Percentiles rank a stretch among this genome's conserved stretches.
Evolutionary conservation across 2,113 vertebrate genomes (phyloP).

Genomic region (Osmerus eperlanus): DNA sequence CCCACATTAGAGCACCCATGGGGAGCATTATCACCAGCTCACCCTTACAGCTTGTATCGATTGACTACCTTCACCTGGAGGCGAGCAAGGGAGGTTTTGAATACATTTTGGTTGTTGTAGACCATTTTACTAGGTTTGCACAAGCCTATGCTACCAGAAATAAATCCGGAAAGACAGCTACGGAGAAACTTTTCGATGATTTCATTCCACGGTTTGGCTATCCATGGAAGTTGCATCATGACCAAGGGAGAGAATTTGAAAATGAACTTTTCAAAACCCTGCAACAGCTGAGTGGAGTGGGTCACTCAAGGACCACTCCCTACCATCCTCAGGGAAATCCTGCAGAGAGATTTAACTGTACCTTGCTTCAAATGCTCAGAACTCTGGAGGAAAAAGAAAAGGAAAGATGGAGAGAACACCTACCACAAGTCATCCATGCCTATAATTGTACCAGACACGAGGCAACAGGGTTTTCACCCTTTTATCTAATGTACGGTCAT

Average conservation of each 20-base stretch:
- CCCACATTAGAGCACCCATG: not conserved
- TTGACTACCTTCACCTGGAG: no score
- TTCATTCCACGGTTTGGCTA: conserved; percentile 7
- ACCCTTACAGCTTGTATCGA: no score
- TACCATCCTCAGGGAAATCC: not conserved
- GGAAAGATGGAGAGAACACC: not conserved
- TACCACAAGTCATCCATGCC: not conserved
- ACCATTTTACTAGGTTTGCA: no score
- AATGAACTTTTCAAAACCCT: not conserved
- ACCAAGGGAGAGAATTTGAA: conserved; percentile 9
- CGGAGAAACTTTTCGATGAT: not conserved
- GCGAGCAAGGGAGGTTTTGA: no score
- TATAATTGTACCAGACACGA: conserved; percentile 17
- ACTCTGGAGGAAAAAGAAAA: not conserved
- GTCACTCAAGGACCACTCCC: not conserved
- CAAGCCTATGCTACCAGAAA: no score
- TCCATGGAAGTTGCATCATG: conserved; percentile 8
- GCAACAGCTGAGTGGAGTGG: not conserved
- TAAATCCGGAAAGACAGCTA: no score
- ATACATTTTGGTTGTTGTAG: no score
- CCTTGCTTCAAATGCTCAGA: not conserved
- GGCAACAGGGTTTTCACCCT: conserved; percentile 16
- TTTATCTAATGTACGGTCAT: not conserved
- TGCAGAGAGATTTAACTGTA: not conserved
- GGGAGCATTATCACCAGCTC: no score